Conservation (phyloP, 2,888 invertebrate genomes). For the Chrysina gloriosa region DNA sequence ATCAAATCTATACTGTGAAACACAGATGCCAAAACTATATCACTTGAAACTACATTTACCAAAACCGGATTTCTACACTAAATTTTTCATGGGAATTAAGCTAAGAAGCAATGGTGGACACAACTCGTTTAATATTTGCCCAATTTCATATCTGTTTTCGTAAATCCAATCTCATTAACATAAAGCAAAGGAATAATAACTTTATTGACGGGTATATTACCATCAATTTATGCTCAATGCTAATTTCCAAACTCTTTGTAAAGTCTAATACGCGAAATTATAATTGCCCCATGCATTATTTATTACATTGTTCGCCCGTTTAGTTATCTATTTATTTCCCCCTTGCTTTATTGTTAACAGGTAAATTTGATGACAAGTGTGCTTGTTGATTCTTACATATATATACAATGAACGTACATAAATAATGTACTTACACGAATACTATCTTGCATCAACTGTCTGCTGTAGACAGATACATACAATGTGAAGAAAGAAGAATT, state of each 20-base stretch:
- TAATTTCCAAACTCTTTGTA: background rate
- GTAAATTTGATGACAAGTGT: background rate
- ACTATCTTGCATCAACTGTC: background rate
- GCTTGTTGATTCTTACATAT: background rate
- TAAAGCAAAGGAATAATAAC: conserved; percentile 1
- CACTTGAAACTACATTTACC: too few relatives aligned
- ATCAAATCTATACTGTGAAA: too few relatives aligned
- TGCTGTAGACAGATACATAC: too few relatives aligned
- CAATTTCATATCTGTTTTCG: too few relatives aligned
- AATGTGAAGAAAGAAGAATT: background rate
- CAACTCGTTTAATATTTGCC: too few relatives aligned
- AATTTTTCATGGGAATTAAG: too few relatives aligned
- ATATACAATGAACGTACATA: background rate
- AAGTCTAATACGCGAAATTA: background rate
- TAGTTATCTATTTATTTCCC: background rate
- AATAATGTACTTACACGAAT: background rate
- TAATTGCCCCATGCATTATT: background rate
- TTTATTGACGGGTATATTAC: background rate
- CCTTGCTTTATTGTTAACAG: background rate
- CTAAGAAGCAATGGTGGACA: too few relatives aligned
- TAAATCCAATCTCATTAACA: too few relatives aligned
- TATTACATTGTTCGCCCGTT: background rate
- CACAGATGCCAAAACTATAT: too few relatives aligned
- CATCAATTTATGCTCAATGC: background rate
- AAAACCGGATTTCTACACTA: too few relatives aligned